phyloP scores from a whole-genome alignment of 2,113 vertebrate species.

The Eulacestoma nigropectus region DNA sequence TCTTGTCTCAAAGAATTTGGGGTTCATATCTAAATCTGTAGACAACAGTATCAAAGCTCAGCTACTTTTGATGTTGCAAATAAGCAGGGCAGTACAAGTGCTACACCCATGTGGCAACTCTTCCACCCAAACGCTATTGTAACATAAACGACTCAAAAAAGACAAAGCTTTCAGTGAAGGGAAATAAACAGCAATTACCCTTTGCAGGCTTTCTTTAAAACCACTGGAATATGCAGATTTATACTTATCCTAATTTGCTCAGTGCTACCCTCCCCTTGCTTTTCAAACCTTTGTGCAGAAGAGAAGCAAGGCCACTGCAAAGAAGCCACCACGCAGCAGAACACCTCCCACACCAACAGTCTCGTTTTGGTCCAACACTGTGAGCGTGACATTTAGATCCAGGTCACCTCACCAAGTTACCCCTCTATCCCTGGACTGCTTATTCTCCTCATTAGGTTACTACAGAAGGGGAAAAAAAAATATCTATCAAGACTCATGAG shows the following conservation, averaged over 20 bases:
- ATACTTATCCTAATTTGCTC: not conserved
- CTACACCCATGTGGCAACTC: not conserved
- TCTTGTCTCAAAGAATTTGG: not conserved
- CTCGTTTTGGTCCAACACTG: accelerated
- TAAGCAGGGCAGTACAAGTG: not conserved
- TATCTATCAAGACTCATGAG: not conserved
- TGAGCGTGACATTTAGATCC: not conserved
- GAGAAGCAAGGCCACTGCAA: not conserved
- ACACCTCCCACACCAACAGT: not conserved
- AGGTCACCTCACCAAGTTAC: not conserved
- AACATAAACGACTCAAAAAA: not conserved
- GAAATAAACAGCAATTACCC: not conserved
- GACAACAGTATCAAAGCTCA: not conserved
- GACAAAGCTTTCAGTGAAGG: not conserved
- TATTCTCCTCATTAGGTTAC: not conserved
- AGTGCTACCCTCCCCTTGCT: not conserved
- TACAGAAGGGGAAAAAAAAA: not conserved
- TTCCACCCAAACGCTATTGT: not conserved
- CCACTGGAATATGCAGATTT: not conserved
- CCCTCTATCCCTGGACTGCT: not conserved
- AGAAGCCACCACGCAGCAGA: not conserved
- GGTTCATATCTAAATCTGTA: not conserved
- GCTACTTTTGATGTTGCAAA: not conserved
- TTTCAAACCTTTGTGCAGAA: not conserved
- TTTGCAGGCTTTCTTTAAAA: not conserved